phyloP scores from a whole-genome alignment of 2,797 vertebrate species.

The Enteromius unitaeniatus region DNA sequence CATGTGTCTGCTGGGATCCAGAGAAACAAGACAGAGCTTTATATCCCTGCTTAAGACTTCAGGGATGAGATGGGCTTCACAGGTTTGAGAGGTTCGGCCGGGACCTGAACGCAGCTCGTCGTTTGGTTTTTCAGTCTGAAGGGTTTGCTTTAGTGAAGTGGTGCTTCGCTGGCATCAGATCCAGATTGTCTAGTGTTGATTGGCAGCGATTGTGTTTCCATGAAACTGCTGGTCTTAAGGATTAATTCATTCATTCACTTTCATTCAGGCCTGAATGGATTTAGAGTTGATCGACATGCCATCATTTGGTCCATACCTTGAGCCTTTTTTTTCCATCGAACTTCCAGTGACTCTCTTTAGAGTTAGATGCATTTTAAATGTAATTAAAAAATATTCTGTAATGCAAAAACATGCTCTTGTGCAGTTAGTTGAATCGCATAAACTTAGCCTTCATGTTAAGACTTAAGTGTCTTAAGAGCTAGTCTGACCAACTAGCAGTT shows the following conservation, averaged over 20 bases:
- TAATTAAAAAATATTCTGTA: background rate
- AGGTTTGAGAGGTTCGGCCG: background rate
- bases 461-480: too few species aligned
- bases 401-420: background rate
- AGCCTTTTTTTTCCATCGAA: background rate
- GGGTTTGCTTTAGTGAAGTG: background rate
- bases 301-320: background rate
- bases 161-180: background rate
- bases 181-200: background rate
- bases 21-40: background rate
- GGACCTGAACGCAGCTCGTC: background rate
- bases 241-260: background rate
- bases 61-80: background rate
- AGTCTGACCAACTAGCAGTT: too few species aligned
- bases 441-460: too few species aligned
- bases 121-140: background rate
- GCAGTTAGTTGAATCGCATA: background rate
- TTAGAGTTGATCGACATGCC: background rate
- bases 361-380: background rate
- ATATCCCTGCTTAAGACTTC: too few species aligned
- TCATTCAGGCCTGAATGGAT: background rate
- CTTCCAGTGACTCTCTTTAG: background rate
- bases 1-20: constrained; percentile 16
- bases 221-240: background rate
- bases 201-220: background rate